phyloP scores from a whole-genome alignment of 2,888 invertebrate genomes.

The Hyles lineata region DNA sequence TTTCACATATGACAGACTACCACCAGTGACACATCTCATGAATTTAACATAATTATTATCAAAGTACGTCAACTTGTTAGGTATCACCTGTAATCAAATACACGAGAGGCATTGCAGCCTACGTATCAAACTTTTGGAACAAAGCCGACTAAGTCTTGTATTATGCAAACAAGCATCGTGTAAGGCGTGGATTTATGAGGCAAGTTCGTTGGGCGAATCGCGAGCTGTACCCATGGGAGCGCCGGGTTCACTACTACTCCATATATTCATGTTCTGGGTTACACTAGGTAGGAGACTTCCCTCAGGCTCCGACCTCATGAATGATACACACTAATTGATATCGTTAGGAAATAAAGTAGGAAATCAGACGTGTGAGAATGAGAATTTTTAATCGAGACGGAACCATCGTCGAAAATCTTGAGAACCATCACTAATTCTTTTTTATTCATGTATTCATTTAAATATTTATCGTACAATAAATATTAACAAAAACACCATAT shows the following conservation, averaged over 20 bases:
- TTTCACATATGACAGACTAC: no score
- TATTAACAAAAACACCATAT: no score
- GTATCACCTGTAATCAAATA: constrained; percentile 21
- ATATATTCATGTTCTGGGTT: constrained; percentile 80
- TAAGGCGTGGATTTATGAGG: constrained; percentile 83
- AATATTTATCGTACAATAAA: no score
- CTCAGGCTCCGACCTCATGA: constrained; percentile 38
- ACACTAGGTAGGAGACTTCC: constrained; percentile 41
- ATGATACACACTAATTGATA: constrained; percentile 32
- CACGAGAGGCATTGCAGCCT: constrained; percentile 17
- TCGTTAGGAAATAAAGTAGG: constrained; percentile 6
- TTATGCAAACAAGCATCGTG: constrained; percentile 84
- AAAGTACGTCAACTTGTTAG: background rate
- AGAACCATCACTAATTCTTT: no score
- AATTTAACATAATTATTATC: background rate
- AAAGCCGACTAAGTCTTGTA: constrained; percentile 81
- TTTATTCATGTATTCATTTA: no score
- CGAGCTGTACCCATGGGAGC: constrained; percentile 62
- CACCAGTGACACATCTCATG: no score
- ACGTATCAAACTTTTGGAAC: constrained; percentile 78
- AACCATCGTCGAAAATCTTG: no score
- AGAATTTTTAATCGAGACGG: no score
- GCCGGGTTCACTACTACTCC: constrained; percentile 67
- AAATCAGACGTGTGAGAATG: background rate
- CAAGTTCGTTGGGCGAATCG: constrained; percentile 79